Percentiles rank a stretch among this genome's conserved stretches.
Conservation (phyloP, 1,140 invertebrate genomes). For the Drosophila grimshawi region DNA sequence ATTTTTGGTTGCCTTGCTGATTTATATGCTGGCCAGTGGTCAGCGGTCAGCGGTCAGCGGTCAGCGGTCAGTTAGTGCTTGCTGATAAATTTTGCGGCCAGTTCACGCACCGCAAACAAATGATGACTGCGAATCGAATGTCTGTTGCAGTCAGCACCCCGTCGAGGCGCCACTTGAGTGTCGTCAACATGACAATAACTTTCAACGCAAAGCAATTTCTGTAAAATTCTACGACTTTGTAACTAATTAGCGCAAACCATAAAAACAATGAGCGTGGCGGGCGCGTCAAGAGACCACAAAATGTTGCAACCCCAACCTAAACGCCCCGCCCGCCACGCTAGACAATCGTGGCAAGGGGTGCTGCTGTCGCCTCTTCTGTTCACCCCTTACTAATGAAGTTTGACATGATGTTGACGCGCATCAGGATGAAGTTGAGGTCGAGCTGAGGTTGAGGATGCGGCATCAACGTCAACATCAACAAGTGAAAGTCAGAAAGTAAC, state of each 20-base stretch:
- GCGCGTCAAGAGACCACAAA: constrained; percentile 49
- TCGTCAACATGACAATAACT: constrained; percentile 63
- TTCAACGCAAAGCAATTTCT: constrained; percentile 69
- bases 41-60: constrained; percentile 12
- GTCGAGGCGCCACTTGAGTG: constrained; percentile 24
- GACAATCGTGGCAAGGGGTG: constrained; percentile 1
- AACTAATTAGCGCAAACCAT: constrained; percentile 84
- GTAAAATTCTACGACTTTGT: constrained; percentile 83
- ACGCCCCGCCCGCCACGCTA: constrained; percentile 4
- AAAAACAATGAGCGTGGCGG: constrained; percentile 76
- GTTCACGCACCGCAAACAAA: constrained; percentile 28
- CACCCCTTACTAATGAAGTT: constrained; percentile 73
- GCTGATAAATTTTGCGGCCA: constrained; percentile 49
- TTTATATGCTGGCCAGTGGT: constrained; percentile 33
- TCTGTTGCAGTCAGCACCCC: too few relatives aligned
- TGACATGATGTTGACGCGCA: constrained; percentile 64
- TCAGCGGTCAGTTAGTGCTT: constrained; percentile 8
- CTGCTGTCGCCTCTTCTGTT: background rate
- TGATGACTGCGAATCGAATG: constrained; percentile 54
- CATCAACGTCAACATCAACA: constrained; percentile 60
- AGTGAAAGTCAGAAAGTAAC: constrained; percentile 66
- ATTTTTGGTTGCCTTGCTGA: constrained; percentile 3
- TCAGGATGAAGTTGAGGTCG: constrained; percentile 16
- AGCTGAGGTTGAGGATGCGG: constrained; percentile 19
- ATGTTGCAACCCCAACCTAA: constrained; percentile 30